Percentiles rank a stretch among this genome's conserved stretches.
Evolutionary conservation across 2,113 vertebrate genomes (phyloP).

Genomic region (Pyrgilauda ruficollis): DNA sequence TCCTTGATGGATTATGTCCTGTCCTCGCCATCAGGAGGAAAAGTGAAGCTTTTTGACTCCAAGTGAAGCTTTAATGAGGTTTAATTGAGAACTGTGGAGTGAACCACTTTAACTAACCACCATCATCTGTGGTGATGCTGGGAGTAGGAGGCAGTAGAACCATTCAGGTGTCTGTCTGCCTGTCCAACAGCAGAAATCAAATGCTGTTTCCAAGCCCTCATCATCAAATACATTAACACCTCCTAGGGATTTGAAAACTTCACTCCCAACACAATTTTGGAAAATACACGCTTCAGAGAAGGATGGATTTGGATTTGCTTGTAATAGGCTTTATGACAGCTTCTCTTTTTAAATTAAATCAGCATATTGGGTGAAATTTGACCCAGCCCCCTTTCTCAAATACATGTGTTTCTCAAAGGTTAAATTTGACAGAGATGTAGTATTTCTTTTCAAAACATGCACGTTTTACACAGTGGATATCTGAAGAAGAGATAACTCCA

Average conservation of each 20-base stretch:
- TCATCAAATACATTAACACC: fast-evolving
- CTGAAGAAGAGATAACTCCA: not conserved
- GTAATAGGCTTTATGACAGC: not conserved
- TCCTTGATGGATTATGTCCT: not conserved
- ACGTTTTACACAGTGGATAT: not conserved
- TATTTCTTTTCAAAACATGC: not conserved
- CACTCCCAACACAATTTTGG: not conserved
- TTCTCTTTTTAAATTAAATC: not conserved
- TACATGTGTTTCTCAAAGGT: not conserved
- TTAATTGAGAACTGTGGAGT: not conserved
- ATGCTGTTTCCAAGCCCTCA: not conserved
- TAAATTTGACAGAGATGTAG: not conserved
- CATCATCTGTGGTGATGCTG: not conserved
- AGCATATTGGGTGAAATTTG: not conserved
- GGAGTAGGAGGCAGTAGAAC: not conserved
- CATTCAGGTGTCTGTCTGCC: not conserved
- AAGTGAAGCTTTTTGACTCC: not conserved
- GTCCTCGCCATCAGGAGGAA: not conserved
- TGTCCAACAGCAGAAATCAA: not conserved
- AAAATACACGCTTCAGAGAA: not conserved
- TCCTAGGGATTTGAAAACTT: not conserved
- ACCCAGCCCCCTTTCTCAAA: not conserved
- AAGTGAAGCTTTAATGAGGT: not conserved
- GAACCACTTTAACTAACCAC: not conserved
- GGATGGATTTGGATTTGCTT: not conserved